Percentiles rank a stretch among this genome's conserved stretches.
phyloP scores from a whole-genome alignment of 2,888 invertebrate species.

The Glyphotaelius pellucidus region DNA sequence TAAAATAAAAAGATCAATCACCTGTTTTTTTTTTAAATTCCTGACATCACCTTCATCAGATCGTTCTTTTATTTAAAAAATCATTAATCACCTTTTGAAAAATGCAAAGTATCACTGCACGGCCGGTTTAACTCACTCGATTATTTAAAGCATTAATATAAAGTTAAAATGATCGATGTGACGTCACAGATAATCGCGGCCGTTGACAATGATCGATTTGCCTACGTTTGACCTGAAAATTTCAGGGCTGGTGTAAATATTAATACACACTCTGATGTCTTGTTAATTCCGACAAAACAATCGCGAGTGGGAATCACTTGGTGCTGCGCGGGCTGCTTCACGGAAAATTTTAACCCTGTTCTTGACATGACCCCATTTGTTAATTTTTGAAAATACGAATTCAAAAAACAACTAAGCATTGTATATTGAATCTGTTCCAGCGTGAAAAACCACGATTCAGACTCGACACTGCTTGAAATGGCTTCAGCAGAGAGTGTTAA shows the following conservation, averaged over 20 bases:
- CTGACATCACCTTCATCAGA: background rate
- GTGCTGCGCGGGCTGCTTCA: no score
- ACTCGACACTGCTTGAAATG: no score
- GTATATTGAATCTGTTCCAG: no score
- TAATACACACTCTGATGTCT: background rate
- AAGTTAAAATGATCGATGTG: slow-evolving; percentile 17
- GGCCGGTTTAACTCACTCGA: background rate
- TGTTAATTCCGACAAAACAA: background rate
- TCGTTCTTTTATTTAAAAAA: background rate
- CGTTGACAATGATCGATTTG: slow-evolving; percentile 23
- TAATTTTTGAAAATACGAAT: no score
- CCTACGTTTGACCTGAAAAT: background rate
- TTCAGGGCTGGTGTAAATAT: background rate
- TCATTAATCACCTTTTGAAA: background rate
- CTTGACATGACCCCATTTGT: no score
- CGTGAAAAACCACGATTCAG: no score
- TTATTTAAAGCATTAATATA: slow-evolving; percentile 2
- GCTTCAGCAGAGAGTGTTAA: no score
- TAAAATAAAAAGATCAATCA: background rate
- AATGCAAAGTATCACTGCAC: background rate
- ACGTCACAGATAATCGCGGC: background rate
- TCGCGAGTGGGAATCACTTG: background rate
- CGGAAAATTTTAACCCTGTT: no score
- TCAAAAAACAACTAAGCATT: no score
- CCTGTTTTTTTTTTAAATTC: background rate